Percentiles rank a stretch among this genome's conserved stretches.
These are phyloP conservation scores for Sinelater perroti DNA, from an alignment of 2,888 invertebrate species.

Conservation along the genomic window DNA sequence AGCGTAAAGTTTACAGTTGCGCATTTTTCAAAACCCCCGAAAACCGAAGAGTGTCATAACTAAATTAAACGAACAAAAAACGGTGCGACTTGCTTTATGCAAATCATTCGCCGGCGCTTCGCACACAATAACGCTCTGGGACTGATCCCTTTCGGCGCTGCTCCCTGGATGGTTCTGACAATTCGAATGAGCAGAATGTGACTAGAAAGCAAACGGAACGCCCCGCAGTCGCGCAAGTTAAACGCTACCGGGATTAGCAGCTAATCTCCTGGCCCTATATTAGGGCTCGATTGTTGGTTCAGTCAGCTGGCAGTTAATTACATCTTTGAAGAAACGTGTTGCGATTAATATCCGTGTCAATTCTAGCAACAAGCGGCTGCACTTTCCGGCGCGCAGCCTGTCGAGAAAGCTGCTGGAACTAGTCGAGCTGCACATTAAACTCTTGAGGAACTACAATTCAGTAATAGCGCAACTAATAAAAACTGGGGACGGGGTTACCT, in stretches of 20 bases:
- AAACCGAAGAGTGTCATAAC: no score
- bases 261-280: conserved; percentile 25
- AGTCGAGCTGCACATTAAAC: no score
- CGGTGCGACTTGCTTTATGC: not conserved
- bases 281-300: conserved; percentile 15
- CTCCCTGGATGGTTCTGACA: conserved; percentile 15
- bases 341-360: conserved; percentile 23
- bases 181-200: conserved; percentile 9
- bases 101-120: conserved; percentile 15
- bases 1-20: no score
- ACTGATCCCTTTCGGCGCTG: conserved; percentile 8
- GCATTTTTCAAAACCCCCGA: no score
- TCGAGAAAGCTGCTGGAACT: no score
- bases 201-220: not conserved
- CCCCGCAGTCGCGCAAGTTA: conserved; percentile 17
- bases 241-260: conserved; percentile 27
- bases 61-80: not conserved
- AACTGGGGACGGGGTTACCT: no score
- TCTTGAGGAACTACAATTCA: no score
- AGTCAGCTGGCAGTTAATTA: conserved; percentile 21
- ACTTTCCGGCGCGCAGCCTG: no score
- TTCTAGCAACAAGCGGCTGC: conserved; percentile 11
- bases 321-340: conserved; percentile 26
- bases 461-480: no score
- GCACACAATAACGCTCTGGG: conserved; percentile 4